phyloP scores from a whole-genome alignment of 2,888 invertebrate species.

The Lamproptera curius region DNA sequence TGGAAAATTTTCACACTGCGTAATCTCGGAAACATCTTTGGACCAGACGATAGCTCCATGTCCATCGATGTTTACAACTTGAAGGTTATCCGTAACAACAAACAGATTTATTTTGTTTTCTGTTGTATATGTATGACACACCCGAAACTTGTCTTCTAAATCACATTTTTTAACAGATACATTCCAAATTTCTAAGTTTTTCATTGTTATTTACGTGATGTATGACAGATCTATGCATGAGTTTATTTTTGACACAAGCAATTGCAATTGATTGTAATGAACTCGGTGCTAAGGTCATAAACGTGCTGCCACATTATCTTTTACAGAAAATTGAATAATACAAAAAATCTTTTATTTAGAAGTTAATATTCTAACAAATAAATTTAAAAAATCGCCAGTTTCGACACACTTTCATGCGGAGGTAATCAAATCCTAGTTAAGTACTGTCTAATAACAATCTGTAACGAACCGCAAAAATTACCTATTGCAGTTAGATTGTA shows the following conservation, averaged over 20 bases:
- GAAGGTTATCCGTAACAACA: conserved; percentile 58
- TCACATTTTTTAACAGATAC: conserved; percentile 42
- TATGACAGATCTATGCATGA: not conserved
- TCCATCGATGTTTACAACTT: conserved; percentile 46
- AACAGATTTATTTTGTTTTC: conserved; percentile 50
- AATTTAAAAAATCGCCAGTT: too few species aligned
- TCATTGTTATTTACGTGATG: conserved; percentile 56
- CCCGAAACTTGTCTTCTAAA: conserved; percentile 37
- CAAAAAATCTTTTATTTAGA: too few species aligned
- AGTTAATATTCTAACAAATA: too few species aligned
- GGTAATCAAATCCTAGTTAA: too few species aligned
- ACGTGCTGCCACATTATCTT: too few species aligned
- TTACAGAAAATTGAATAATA: too few species aligned
- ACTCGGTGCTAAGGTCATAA: too few species aligned
- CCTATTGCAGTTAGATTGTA: too few species aligned
- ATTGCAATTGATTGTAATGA: too few species aligned
- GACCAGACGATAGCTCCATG: conserved; percentile 50
- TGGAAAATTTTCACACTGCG: conserved; percentile 63
- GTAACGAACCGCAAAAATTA: too few species aligned
- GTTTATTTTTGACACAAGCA: conserved; percentile 1
- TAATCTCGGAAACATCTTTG: conserved; percentile 43
- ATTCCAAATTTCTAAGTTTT: conserved; percentile 58
- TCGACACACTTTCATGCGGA: too few species aligned
- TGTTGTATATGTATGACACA: conserved; percentile 56
- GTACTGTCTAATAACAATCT: too few species aligned